Evolutionary conservation across 2,797 vertebrate species (phyloP).

Genomic region (Siniperca obscura): DNA sequence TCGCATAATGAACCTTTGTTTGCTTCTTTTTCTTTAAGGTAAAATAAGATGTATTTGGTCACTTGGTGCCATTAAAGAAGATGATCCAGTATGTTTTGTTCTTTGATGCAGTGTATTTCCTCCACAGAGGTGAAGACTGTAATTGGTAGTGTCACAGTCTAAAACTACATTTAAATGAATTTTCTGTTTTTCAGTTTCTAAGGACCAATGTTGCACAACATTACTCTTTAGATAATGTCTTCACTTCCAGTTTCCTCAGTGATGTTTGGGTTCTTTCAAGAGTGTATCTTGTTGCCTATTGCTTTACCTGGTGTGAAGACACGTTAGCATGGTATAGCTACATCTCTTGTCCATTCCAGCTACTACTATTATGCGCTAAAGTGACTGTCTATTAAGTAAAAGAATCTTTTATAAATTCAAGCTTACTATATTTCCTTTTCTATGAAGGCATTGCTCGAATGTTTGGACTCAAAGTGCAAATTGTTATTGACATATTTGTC

Average conservation of each 20-base stretch:
- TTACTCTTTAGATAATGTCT: conserved; percentile 41
- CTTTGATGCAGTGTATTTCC: conserved; percentile 60
- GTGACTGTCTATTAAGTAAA: conserved; percentile 62
- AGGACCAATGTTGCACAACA: conserved; percentile 63
- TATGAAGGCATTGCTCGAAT: conserved; percentile 58
- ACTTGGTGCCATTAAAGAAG: conserved; percentile 58
- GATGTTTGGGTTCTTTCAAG: conserved; percentile 14
- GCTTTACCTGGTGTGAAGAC: conserved; percentile 49
- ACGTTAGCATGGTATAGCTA: conserved; percentile 44
- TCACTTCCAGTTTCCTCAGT: conserved; percentile 27
- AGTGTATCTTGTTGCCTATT: conserved; percentile 30
- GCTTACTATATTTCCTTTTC: conserved; percentile 57
- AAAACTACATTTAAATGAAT: conserved; percentile 37
- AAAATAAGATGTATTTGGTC: conserved; percentile 48
- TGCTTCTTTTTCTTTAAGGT: conserved; percentile 54
- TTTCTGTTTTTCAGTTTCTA: conserved; percentile 51
- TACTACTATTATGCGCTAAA: conserved; percentile 39
- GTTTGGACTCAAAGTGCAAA: conserved; percentile 63
- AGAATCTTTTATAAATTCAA: conserved; percentile 67
- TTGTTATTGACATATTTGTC: conserved; percentile 38
- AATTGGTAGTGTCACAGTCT: conserved; percentile 29
- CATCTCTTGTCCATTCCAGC: conserved; percentile 46
- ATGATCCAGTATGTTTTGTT: conserved; percentile 51
- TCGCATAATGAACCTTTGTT: conserved; percentile 55
- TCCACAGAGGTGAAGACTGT: conserved; percentile 35